Evolutionary conservation across 2,888 invertebrate genomes (phyloP).

Genomic region (Nomada goodeniana): DNA sequence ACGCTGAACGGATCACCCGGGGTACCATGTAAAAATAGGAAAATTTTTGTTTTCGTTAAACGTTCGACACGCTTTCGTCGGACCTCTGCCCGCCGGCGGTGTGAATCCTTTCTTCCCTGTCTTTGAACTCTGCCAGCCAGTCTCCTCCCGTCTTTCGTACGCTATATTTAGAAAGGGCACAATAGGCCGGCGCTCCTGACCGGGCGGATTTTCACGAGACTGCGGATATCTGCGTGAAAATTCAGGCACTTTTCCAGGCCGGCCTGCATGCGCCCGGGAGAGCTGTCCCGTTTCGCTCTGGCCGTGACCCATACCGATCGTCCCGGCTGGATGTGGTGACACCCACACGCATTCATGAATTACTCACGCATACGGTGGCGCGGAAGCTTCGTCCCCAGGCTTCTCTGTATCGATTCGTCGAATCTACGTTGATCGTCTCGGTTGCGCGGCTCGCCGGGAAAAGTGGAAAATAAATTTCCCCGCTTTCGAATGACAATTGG

Average conservation of each 20-base stretch:
- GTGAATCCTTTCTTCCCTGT: slow-evolving; percentile 41
- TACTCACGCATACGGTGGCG: slow-evolving; percentile 27
- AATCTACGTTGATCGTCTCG: too few relatives aligned
- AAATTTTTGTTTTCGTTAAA: too few relatives aligned
- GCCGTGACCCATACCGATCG: slow-evolving; percentile 81
- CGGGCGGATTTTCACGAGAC: slow-evolving; percentile 2
- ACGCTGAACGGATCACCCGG: too few relatives aligned
- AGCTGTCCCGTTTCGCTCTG: slow-evolving; percentile 82
- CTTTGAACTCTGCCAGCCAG: slow-evolving; percentile 34
- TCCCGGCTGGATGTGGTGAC: slow-evolving; percentile 54
- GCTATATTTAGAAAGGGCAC: slow-evolving; percentile 37
- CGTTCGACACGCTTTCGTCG: slow-evolving; percentile 5
- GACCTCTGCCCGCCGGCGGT: neutral
- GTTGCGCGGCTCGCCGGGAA: too few relatives aligned
- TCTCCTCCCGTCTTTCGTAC: slow-evolving; percentile 3
- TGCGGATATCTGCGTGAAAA: slow-evolving; percentile 24
- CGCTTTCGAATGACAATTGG: neutral
- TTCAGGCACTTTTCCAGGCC: slow-evolving; percentile 51
- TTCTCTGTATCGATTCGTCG: too few relatives aligned
- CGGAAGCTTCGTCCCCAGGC: neutral
- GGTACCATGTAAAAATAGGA: too few relatives aligned
- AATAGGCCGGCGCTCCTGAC: slow-evolving; percentile 34
- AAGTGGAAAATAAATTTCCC: too few relatives aligned
- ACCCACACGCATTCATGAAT: slow-evolving; percentile 35
- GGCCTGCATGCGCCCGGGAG: slow-evolving; percentile 50